Conservation (phyloP, 2,113 vertebrate species). For the Rhagologus leucostigma region DNA sequence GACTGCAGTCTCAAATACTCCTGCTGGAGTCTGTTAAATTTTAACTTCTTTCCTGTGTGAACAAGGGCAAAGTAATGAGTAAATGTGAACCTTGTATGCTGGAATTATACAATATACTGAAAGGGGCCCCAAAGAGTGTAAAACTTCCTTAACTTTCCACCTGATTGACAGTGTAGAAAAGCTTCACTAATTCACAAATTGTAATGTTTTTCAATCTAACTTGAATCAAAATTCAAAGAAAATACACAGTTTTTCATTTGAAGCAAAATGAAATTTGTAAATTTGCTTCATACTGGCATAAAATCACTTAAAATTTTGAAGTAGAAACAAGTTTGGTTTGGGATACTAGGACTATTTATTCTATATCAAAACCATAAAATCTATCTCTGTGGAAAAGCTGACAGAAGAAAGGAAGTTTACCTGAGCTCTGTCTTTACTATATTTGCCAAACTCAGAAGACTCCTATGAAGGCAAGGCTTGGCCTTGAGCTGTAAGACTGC, state of each 20-base stretch:
- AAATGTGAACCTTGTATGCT: background rate
- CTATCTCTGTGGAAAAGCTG: background rate
- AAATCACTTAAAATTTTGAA: background rate
- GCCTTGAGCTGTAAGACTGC: background rate
- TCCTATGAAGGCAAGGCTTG: background rate
- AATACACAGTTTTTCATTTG: background rate
- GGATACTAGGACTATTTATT: background rate
- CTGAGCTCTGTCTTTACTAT: background rate
- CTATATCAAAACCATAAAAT: background rate
- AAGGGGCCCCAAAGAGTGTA: background rate
- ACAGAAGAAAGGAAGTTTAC: background rate
- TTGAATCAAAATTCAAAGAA: background rate
- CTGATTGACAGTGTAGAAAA: background rate
- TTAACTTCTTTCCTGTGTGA: background rate
- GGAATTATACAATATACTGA: background rate
- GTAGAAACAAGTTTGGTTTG: background rate
- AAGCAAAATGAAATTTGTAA: background rate
- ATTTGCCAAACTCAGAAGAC: background rate
- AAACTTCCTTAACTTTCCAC: background rate
- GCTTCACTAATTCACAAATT: background rate
- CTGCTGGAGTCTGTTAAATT: background rate
- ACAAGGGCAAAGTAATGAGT: background rate
- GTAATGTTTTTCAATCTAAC: background rate
- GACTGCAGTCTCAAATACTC: background rate
- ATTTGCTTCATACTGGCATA: background rate